Evolutionary conservation across 92 coral and sea anemone genomes (phyloP).

Genomic region (Anthopleura xanthogrammica): DNA sequence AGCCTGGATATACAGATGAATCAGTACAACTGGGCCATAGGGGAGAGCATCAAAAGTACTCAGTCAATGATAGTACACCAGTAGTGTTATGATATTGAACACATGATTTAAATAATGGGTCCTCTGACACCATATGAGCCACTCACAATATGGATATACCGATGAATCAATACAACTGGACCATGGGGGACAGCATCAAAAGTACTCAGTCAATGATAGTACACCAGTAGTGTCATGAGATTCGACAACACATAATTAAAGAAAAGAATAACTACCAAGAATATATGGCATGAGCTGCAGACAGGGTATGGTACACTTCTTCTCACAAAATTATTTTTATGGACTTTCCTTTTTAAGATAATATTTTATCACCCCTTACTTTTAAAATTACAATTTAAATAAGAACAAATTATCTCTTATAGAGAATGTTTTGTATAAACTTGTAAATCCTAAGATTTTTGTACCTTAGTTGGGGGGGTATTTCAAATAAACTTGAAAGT

Average conservation of each 20-base stretch:
- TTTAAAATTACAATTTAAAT: background rate
- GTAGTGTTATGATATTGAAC: background rate
- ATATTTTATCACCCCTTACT: too few relatives aligned
- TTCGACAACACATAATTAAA: too few relatives aligned
- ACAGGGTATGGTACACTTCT: too few relatives aligned
- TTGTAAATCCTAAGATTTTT: background rate
- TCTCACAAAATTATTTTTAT: too few relatives aligned
- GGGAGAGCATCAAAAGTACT: background rate
- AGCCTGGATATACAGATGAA: background rate
- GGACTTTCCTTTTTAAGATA: background rate
- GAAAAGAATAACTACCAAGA: background rate
- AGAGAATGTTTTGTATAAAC: background rate
- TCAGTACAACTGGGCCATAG: slow-evolving; percentile 12
- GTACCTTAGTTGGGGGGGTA: background rate
- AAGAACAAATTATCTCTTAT: background rate
- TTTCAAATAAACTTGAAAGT: slow-evolving; percentile 14
- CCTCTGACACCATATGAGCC: slow-evolving; percentile 19
- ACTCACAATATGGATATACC: background rate
- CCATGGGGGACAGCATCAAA: background rate
- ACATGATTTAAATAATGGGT: slow-evolving; percentile 5
- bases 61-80: background rate
- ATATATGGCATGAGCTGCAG: too few relatives aligned
- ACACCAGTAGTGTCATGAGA: background rate
- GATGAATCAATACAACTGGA: slow-evolving; percentile 11
- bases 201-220: background rate